Conservation (phyloP, 2,113 vertebrate species). For the Calonectris borealis region DNA sequence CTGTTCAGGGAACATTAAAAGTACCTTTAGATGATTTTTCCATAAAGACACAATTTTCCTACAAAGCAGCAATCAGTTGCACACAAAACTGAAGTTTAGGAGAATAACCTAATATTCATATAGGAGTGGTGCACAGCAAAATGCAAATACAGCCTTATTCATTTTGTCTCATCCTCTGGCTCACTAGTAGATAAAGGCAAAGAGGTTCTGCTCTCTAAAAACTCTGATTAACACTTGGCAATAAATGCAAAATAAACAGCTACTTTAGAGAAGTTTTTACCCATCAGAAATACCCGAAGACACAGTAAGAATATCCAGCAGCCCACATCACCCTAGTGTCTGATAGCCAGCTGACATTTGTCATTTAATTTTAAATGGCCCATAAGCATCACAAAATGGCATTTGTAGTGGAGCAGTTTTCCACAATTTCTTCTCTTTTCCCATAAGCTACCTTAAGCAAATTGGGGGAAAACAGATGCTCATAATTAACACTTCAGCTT, state of each 20-base stretch:
- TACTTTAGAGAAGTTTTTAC: background rate
- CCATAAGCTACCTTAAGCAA: background rate
- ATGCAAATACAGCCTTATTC: background rate
- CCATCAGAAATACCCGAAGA: background rate
- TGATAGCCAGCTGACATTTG: background rate
- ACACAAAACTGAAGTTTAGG: background rate
- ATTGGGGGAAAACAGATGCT: accelerated
- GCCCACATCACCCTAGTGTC: background rate
- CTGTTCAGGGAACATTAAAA: background rate
- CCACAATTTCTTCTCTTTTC: background rate
- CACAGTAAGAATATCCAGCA: background rate
- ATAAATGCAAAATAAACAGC: background rate
- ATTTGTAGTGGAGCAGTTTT: background rate
- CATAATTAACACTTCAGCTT: background rate
- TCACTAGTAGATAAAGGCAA: background rate
- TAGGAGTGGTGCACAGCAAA: background rate
- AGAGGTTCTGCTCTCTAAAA: background rate
- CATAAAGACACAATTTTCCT: background rate
- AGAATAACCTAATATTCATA: background rate
- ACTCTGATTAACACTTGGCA: background rate
- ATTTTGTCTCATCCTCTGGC: background rate
- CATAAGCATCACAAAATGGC: background rate
- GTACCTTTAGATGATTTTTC: background rate
- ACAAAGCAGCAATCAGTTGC: background rate
- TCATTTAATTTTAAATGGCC: background rate